phyloP scores from a whole-genome alignment of 2,888 invertebrate genomes.

The Euspilapteryx auroguttella region DNA sequence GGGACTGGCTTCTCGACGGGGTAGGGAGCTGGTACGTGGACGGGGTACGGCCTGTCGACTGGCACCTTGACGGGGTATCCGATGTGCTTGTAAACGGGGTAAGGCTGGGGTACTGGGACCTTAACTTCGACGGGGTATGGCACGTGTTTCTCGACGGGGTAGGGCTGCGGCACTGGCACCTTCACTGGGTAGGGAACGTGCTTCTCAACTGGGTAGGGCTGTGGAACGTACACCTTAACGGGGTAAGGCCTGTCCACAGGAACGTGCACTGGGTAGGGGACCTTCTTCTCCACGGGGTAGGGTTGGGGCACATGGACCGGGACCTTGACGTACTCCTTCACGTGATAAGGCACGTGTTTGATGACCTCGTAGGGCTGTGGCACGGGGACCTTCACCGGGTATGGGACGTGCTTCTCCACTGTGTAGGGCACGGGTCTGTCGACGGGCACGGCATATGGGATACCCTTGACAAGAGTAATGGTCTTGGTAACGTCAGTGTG shows the following conservation, averaged over 20 bases:
- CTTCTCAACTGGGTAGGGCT: slow-evolving; percentile 80
- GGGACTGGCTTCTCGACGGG: slow-evolving; percentile 65
- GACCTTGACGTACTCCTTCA: slow-evolving; percentile 78
- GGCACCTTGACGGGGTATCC: slow-evolving; percentile 69
- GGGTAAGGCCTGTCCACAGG: slow-evolving; percentile 78
- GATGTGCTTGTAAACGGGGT: slow-evolving; percentile 69
- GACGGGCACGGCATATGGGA: slow-evolving; percentile 66
- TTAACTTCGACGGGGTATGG: slow-evolving; percentile 74
- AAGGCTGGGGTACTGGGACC: slow-evolving; percentile 75
- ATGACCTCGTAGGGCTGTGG: slow-evolving; percentile 74
- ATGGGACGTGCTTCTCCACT: slow-evolving; percentile 68
- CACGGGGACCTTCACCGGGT: slow-evolving; percentile 69
- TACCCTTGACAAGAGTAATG: slow-evolving; percentile 67
- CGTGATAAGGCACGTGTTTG: slow-evolving; percentile 70
- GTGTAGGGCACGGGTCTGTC: slow-evolving; percentile 65
- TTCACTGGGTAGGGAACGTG: slow-evolving; percentile 74
- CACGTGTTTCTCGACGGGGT: slow-evolving; percentile 76
- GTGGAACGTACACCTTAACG: slow-evolving; percentile 77
- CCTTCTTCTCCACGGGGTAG: slow-evolving; percentile 78
- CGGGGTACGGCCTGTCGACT: slow-evolving; percentile 70
- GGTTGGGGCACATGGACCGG: slow-evolving; percentile 76
- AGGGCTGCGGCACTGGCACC: slow-evolving; percentile 74
- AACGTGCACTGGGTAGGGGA: slow-evolving; percentile 70
- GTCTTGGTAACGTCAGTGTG: slow-evolving; percentile 64
- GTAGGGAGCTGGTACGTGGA: slow-evolving; percentile 66